Evolutionary conservation across 1,140 invertebrate species (phyloP), one percentile per base, ranked within the genome.

Genomic region (Polypedilum vanderplanki): DNA sequence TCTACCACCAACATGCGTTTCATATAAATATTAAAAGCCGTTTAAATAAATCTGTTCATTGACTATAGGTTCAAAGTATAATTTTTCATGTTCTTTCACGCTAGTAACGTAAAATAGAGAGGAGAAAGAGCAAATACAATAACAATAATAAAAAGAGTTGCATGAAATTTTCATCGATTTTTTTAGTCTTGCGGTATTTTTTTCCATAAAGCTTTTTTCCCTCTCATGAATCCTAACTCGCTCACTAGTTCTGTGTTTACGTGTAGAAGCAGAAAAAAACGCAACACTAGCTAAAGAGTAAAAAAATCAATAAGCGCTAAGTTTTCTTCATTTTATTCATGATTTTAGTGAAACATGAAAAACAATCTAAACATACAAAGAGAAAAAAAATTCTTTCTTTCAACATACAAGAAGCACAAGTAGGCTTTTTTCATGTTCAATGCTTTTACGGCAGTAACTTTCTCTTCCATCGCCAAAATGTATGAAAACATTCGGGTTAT

Each of bases 301-400:
- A 18, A 70, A 70, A 70, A 70, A 70, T 70, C 46, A n/a, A 57
- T 57, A 57, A 57, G 46, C 46, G 46, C 46, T 8, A 57, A 57
- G 46, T 46, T 46, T 46, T 46, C 41, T 46, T 46, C 24, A 33
- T 57, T 57, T 57, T 70, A 18, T 70, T 70, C 65, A 70, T 70
- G 20, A 70, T 18, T 70, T 70, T 70, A 18, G n/a, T 22, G 65
- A 18, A 70, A 70, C 65, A 70, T 70, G 65, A 70, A 70, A 20
- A 18, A 70, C 20, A 18, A 18, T 20, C 65, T 9, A 33, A 33
- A 33, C 5, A n/a, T n/a, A n/a, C n/a, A 33, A 5, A 33, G 24
- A 33, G 65, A 22, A 70, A 67, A 46, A 67, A 67, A 67, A n/a
- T n/a, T n/a, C n/a, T n/a, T n/a, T n/a, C n/a, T n/a, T n/a, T 67